phyloP scores from a whole-genome alignment of 2,797 vertebrate species.

The Podarcis lilfordi region DNA sequence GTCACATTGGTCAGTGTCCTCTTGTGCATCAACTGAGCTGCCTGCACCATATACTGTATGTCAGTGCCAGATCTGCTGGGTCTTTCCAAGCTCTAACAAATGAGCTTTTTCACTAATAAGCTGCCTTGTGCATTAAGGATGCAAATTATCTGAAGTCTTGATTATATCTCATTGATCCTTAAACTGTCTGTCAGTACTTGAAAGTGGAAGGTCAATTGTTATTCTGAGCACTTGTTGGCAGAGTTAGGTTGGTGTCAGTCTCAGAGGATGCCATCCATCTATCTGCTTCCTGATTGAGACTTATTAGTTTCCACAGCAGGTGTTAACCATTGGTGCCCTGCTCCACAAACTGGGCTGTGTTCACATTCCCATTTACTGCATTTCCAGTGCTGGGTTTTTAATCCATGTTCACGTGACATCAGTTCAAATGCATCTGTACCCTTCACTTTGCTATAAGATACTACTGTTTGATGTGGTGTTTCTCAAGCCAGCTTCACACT shows the following conservation, averaged over 20 bases:
- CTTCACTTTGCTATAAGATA: too few species aligned
- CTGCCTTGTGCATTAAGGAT: not conserved
- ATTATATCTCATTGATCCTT: constrained; percentile 26
- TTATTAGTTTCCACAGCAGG: not conserved
- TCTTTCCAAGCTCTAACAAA: constrained; percentile 7
- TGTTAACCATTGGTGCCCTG: not conserved
- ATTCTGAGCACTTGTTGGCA: not conserved
- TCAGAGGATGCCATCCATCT: constrained; percentile 26
- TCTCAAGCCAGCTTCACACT: too few species aligned
- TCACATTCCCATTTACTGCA: too few species aligned
- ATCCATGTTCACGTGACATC: too few species aligned
- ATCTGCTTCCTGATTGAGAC: constrained; percentile 38
- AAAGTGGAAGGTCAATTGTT: constrained; percentile 36
- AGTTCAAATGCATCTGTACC: too few species aligned
- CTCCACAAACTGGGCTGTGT: not conserved
- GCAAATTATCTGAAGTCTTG: constrained; percentile 34
- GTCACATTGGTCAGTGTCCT: not conserved
- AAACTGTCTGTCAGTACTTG: constrained; percentile 13
- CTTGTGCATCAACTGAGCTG: not conserved
- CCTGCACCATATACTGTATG: not conserved
- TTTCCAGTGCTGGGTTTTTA: too few species aligned
- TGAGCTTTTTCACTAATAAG: not conserved
- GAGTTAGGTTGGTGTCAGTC: constrained; percentile 1
- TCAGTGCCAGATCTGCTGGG: not conserved
- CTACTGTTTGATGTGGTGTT: too few species aligned